Base-by-base conservation (phyloP, 2,113 vertebrate genomes). In the Natator depressus region DNA sequence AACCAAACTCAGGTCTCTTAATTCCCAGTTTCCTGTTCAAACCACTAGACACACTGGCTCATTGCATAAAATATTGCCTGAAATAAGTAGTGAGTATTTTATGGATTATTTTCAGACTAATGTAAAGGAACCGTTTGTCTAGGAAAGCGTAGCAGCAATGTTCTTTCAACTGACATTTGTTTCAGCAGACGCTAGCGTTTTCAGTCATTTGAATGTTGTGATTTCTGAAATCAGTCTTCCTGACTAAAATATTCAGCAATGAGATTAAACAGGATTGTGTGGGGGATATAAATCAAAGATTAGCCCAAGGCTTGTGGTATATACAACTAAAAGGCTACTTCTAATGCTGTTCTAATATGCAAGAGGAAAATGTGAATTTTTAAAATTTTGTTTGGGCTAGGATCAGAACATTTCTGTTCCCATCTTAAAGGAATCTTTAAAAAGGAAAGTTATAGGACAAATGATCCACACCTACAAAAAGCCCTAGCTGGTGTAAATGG, bases 201-300 rank as follows among this genome's bases (percentile, higher is more conserved):
- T 55, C 0, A 1, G 85, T n/a, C 1, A 47, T 85, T 90, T 62
- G 84, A n/a, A 20, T 11, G 57, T 27, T 69, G 55, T 10, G 20
- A 85, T 55, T 94, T 96, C 50, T 42, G 62, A 84, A 49, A 27
- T 75, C 53, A 51, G 35, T 87, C 38, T 87, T 83, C 24, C 69
- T 82, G 69, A 51, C 80, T 83, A 92, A 92, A 88, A 92, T 84
- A 54, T 92, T 92, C 85, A 69, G 80, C 35, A 31, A 42, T 49
- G 57, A 80, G 87, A 22, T 80, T 91, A 91, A 87, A 89, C 8
- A 2, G 47, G 25, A 16, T 53, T 78, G 10, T 78, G 14, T 12
- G 14, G 11, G 38, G 20, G 84, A 35, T 87, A 89, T 19, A 12
- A 79, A 78, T 72, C 17, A 93, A 88, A 91, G 83, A 75, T 62